These are phyloP conservation scores for Hucho hucho DNA, from an alignment of 2,113 vertebrate species.

Conservation along the genomic window DNA sequence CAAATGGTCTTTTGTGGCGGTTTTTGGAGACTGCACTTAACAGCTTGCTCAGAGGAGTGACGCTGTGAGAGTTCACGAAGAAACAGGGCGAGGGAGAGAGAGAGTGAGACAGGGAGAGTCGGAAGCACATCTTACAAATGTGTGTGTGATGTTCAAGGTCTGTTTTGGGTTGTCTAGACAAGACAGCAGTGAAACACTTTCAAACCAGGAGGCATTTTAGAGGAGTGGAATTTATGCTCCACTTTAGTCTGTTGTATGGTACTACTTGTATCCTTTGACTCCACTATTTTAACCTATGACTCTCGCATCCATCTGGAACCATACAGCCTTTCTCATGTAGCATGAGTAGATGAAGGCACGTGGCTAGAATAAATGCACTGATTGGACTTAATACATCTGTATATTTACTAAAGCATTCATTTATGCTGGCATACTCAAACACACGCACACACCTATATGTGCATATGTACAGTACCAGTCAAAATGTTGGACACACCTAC, in stretches of 20 bases:
- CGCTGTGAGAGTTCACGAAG: conserved; percentile 54
- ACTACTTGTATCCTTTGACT: too few relatives aligned
- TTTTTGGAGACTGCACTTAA: conserved; percentile 76
- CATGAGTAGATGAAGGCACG: conserved; percentile 6
- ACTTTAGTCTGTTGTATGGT: conserved; percentile 16
- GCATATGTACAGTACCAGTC: not conserved
- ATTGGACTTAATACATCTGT: not conserved
- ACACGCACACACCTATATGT: too few relatives aligned
- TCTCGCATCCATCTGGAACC: too few relatives aligned
- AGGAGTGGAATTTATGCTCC: conserved; percentile 16
- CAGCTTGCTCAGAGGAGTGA: conserved; percentile 73
- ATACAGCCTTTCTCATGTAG: not conserved
- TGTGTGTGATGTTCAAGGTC: conserved; percentile 15
- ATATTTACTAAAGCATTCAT: not conserved
- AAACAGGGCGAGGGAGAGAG: too few relatives aligned
- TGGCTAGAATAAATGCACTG: conserved; percentile 4
- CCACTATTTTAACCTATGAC: too few relatives aligned
- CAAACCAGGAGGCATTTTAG: conserved; percentile 32
- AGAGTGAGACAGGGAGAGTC: conserved; percentile 44
- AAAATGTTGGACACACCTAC: too few relatives aligned
- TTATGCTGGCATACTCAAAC: conserved; percentile 28
- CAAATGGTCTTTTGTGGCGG: conserved; percentile 75
- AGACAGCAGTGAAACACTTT: conserved; percentile 53
- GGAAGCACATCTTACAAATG: conserved; percentile 52
- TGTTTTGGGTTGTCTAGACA: conserved; percentile 57